A percentile compares a stretch with the other conserved stretches of the same genome.
These are phyloP conservation scores for Muscidifurax raptorellus DNA, from an alignment of 1,140 invertebrate species.

Conservation along the genomic window DNA sequence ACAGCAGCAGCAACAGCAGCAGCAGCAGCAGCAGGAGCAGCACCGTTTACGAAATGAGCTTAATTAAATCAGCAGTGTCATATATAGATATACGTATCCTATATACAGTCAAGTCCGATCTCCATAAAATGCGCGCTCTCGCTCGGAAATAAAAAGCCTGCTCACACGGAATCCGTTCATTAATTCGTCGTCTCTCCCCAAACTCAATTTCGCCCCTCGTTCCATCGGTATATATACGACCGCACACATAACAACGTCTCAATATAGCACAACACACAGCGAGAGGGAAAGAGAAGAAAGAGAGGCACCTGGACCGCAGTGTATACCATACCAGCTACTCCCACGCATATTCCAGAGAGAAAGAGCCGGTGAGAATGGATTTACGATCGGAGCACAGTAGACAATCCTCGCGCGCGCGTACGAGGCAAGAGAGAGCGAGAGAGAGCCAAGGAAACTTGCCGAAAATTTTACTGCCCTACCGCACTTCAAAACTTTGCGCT, in stretches of 20 bases:
- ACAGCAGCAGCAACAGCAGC: too few species aligned
- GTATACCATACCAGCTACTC: background rate
- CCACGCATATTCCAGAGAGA: background rate
- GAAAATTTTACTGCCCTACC: constrained; percentile 43
- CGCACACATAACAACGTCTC: background rate
- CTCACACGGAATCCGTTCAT: background rate
- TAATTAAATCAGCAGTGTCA: too few species aligned
- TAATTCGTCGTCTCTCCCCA: background rate
- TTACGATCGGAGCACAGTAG: constrained; percentile 30
- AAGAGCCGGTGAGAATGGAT: constrained; percentile 3
- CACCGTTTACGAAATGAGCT: too few species aligned
- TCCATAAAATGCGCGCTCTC: background rate
- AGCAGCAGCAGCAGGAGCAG: too few species aligned
- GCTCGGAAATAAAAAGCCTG: background rate
- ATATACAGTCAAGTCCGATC: background rate
- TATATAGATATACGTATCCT: too few species aligned
- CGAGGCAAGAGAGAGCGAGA: background rate
- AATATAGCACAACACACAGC: background rate
- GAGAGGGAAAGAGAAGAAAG: too few species aligned
- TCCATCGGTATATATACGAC: background rate
- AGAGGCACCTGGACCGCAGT: background rate
- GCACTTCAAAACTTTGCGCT: constrained; percentile 28
- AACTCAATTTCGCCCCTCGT: constrained; percentile 45
- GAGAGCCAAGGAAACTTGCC: constrained; percentile 7
- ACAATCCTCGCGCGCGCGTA: background rate